Evolutionary conservation across 2,113 vertebrate species (phyloP).

Genomic region (Percopsis transmontana): DNA sequence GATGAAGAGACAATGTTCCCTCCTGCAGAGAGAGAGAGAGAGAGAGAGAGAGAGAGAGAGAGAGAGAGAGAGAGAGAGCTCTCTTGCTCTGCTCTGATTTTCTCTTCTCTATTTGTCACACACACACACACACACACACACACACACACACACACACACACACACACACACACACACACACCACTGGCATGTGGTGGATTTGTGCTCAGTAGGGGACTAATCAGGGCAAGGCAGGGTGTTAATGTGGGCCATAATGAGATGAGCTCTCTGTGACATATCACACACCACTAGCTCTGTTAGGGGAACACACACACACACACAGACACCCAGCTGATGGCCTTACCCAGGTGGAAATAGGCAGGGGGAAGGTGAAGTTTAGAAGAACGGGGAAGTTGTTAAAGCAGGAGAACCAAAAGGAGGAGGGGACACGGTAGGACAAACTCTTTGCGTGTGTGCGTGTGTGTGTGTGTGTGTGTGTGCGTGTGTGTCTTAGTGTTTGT

Average conservation of each 20-base stretch:
- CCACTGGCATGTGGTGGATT: slow-evolving; percentile 39
- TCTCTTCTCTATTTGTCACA: neutral
- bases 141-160: slow-evolving; percentile 4
- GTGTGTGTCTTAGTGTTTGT: slow-evolving; percentile 44
- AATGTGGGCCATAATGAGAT: slow-evolving; percentile 77
- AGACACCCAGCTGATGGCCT: slow-evolving; percentile 22
- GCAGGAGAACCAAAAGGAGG: slow-evolving; percentile 21
- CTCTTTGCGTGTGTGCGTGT: neutral
- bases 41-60: neutral
- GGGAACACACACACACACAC: slow-evolving; percentile 8
- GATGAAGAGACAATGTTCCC: slow-evolving; percentile 78
- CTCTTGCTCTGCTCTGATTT: neutral
- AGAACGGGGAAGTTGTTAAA: slow-evolving; percentile 3
- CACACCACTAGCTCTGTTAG: slow-evolving; percentile 47
- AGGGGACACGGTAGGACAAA: slow-evolving; percentile 38
- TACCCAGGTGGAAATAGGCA: neutral
- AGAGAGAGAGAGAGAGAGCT: slow-evolving; percentile 6
- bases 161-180: slow-evolving; percentile 21
- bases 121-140: slow-evolving; percentile 10
- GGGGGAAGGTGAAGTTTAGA: neutral
- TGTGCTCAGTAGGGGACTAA: slow-evolving; percentile 72
- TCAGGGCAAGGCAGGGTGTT: slow-evolving; percentile 73
- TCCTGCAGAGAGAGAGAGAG: slow-evolving; percentile 32
- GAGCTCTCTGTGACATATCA: slow-evolving; percentile 60
- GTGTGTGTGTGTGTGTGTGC: slow-evolving; percentile 17